A percentile compares a stretch with the other conserved stretches of the same genome.
Evolutionary conservation across 2,888 invertebrate genomes (phyloP).

Genomic region (Acrocera orbiculus): DNA sequence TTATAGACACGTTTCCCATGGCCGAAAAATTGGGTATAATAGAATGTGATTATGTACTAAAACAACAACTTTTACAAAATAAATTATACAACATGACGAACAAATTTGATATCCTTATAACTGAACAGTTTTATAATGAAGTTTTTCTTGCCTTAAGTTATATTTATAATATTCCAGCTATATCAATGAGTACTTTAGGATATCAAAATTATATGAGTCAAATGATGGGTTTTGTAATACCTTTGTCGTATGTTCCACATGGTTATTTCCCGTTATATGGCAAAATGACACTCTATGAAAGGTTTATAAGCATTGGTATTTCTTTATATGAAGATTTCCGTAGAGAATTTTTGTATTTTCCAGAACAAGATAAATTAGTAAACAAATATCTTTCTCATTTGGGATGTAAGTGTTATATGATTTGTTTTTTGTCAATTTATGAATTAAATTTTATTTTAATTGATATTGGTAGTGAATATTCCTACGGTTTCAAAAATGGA

Average conservation of each 20-base stretch:
- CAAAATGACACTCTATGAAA: constrained; percentile 34
- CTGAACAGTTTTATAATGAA: constrained; percentile 32
- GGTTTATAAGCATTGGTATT: constrained; percentile 34
- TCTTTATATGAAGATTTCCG: constrained; percentile 23
- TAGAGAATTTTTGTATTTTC: constrained; percentile 22
- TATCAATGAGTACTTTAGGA: constrained; percentile 30
- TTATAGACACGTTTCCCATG: constrained; percentile 22
- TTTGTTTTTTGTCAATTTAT: no score
- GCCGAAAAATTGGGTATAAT: constrained; percentile 20
- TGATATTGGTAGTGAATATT: constrained; percentile 17
- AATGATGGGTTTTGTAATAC: constrained; percentile 32
- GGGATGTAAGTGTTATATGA: constrained; percentile 14
- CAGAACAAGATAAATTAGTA: constrained; percentile 25
- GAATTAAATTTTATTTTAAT: neutral
- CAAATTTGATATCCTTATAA: constrained; percentile 32
- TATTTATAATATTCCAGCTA: constrained; percentile 29
- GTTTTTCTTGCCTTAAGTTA: constrained; percentile 28
- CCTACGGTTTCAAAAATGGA: constrained; percentile 31
- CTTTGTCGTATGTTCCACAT: constrained; percentile 35
- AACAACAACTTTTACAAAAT: constrained; percentile 21
- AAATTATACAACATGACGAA: constrained; percentile 21
- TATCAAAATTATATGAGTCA: constrained; percentile 31
- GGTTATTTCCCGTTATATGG: constrained; percentile 31
- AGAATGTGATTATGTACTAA: constrained; percentile 24
- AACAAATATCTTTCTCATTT: constrained; percentile 22